Evolutionary conservation across 2,797 vertebrate genomes (phyloP), one percentile per base, ranked within the genome.

Genomic region (Gorsachius magnificus): DNA sequence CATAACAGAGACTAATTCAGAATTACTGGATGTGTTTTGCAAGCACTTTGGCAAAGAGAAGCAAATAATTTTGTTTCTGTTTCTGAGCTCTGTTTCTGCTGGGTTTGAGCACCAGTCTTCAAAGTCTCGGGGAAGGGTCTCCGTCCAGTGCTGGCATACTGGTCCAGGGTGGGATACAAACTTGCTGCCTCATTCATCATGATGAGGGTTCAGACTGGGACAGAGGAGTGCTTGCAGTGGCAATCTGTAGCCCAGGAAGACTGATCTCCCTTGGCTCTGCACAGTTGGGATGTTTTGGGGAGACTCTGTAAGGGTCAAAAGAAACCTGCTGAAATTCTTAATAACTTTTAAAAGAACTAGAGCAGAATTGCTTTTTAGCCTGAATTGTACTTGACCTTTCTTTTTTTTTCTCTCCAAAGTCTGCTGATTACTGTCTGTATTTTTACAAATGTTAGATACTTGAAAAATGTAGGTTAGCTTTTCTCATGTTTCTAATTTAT

Each of bases 381-480:
- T 58, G 28, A 69, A 41, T 45, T 78, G 13, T 74, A 60, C 25
- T 63, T 77, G 18, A 29, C 41, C 10, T 43, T 9, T 13, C 19
- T 9, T 6, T 6, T 0, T 2, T 56, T 56, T 11, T 17, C 3
- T 38, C 3, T 50, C 6, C 0, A 2, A 28, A 29, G 14, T 38
- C 45, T 78, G 33, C 16, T 83, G 54, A 41, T 83, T 77, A 29
- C 33, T 63, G 19, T 28, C 51, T 63, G 7, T 69, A 26, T 75
- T 92, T 90, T 84, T 45, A 86, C 19, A 77, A 33, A 57, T 41
- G 9, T 50, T 43, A 66, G 16, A 11, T 60, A 83, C 45, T 80
- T 81, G 36, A 81, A 60, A 88, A 92, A 88, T 19, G 12, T 60
- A 50, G 38, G n/a, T 54, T 92, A 63, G 19, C 48, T 90, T 83